phyloP scores from a whole-genome alignment of 2,888 invertebrate species.

The Philonicus albiceps region DNA sequence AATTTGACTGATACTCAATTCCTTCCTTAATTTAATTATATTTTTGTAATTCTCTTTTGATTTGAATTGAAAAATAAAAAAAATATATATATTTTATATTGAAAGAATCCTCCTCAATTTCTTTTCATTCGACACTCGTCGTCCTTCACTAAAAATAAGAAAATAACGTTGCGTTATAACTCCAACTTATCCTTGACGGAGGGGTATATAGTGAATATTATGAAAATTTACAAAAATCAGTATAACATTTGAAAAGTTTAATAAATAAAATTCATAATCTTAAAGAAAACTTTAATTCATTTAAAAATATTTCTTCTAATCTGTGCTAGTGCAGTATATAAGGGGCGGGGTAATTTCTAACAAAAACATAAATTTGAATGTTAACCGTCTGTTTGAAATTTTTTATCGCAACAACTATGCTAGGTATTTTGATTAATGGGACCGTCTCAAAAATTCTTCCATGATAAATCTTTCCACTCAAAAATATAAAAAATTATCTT shows the following conservation, averaged over 20 bases:
- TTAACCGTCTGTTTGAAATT: background rate
- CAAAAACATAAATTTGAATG: too few species aligned
- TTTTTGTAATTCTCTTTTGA: too few species aligned
- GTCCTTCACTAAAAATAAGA: background rate
- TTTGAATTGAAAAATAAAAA: too few species aligned
- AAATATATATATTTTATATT: background rate
- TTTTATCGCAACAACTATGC: background rate
- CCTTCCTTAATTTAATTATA: too few species aligned
- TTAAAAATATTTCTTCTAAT: background rate
- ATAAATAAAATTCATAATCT: background rate
- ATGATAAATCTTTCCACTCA: background rate
- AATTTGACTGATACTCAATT: too few species aligned
- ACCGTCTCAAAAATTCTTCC: background rate
- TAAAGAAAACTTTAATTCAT: background rate
- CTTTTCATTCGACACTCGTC: background rate
- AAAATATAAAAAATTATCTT: background rate
- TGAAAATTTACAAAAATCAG: background rate
- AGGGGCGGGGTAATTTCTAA: background rate
- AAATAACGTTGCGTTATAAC: too few species aligned
- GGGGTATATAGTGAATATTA: background rate
- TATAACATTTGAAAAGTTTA: background rate
- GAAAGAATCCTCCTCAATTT: background rate
- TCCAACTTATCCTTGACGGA: too few species aligned
- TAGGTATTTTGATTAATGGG: background rate
- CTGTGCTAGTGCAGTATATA: background rate